Evolutionary conservation across 2,797 vertebrate genomes (phyloP).

Genomic region (Pogoniulus pusillus): DNA sequence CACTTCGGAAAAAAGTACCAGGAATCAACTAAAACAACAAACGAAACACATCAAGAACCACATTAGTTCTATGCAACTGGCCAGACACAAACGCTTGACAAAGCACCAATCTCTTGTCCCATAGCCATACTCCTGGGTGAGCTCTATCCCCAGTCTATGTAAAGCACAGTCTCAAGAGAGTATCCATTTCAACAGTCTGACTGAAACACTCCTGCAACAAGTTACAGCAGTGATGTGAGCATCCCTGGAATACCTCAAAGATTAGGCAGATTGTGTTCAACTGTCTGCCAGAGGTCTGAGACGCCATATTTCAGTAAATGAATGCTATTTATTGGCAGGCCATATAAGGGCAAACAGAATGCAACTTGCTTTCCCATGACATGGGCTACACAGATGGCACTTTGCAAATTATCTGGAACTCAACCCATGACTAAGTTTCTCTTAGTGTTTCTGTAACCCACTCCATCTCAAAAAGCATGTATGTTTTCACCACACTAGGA

Average conservation of each 20-base stretch:
- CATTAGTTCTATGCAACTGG: not conserved
- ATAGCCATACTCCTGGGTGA: not conserved
- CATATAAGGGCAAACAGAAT: slow-evolving; percentile 15
- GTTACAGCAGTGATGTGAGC: not conserved
- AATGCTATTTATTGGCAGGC: slow-evolving; percentile 22
- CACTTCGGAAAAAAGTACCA: slow-evolving; percentile 79
- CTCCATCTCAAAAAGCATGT: not conserved
- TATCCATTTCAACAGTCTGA: not conserved
- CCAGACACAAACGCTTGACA: not conserved
- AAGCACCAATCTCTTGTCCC: not conserved
- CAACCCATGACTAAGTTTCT: not conserved
- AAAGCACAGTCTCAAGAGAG: not conserved
- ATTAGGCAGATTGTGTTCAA: not conserved
- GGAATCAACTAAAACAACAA: slow-evolving; percentile 69
- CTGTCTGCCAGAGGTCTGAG: not conserved
- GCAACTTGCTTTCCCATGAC: slow-evolving; percentile 39
- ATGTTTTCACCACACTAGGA: not conserved
- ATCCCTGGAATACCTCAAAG: not conserved
- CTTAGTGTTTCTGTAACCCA: not conserved
- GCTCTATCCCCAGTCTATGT: not conserved
- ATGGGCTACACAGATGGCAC: slow-evolving; percentile 18
- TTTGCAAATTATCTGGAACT: slow-evolving; percentile 16
- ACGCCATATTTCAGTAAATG: slow-evolving; percentile 1
- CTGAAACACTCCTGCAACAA: not conserved
- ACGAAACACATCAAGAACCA: not conserved